These are phyloP conservation scores for Cephalopterus ornatus DNA, from an alignment of 2,113 vertebrate genomes.

Conservation along the genomic window DNA sequence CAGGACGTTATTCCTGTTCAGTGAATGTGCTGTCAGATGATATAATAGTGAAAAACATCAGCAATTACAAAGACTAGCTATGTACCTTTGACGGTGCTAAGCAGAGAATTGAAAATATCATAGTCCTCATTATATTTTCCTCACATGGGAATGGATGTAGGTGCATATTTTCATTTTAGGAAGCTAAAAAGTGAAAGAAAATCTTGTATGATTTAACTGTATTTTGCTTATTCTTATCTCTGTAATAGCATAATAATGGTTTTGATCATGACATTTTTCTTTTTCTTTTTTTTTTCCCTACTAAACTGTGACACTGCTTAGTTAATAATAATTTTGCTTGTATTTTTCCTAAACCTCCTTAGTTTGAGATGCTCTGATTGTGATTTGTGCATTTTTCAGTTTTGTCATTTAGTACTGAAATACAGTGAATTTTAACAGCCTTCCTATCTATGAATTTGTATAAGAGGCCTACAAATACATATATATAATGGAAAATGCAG, in stretches of 20 bases:
- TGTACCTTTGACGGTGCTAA: background rate
- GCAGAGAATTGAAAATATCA: background rate
- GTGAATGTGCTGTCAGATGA: background rate
- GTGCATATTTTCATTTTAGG: background rate
- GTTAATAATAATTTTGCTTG: background rate
- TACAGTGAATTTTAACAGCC: background rate
- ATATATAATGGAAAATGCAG: background rate
- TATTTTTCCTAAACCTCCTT: background rate
- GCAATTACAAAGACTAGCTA: background rate
- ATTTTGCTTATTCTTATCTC: background rate
- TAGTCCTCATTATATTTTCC: background rate
- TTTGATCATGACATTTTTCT: background rate
- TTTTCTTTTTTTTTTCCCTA: rapidly evolving
- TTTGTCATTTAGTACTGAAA: background rate
- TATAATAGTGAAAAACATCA: background rate
- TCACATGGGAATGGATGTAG: background rate
- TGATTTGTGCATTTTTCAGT: background rate
- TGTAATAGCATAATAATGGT: background rate
- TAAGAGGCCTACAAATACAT: background rate
- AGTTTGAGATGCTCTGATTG: background rate
- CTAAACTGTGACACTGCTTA: background rate
- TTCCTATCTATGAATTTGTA: background rate
- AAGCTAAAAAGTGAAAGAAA: background rate
- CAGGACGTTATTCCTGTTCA: background rate
- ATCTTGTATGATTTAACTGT: background rate